Evolutionary conservation across 2,113 vertebrate species (phyloP), one percentile per base, ranked within the genome.

Genomic region (Corvus cornix): DNA sequence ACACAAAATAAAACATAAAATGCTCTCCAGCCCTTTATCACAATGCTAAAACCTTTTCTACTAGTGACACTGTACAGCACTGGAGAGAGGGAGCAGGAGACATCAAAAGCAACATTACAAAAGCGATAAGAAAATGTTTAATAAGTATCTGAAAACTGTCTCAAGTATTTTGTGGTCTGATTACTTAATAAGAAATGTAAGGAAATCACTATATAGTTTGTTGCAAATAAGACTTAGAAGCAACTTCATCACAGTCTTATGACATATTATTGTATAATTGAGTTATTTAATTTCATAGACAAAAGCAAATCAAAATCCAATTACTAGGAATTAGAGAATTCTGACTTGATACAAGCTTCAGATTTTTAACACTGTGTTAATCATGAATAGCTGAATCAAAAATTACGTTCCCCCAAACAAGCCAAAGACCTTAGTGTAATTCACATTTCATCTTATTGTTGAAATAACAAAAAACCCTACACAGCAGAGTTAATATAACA

Each of bases 351-450:
- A 73, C 74, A 80, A 63, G 7, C 13, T 87, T 86, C 37, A 60
- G 13, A 53, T 81, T 70, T 89, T 89, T 76, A 70, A 70, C 5
- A 20, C 3, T 37, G 6, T 63, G 7, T 35, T 86, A 72, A 43
- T 76, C 10, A 28, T 10, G 8, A 90, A 62, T 8, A 67, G 4
- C 15, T 69, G 44, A 84, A 81, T 56, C 3, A 14, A 75, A 63
- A 90, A 59, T 10, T 63, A 49, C 2, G 0, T 22, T 33, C 14
- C 2, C 7, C 9, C 2, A 24, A 56, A 68, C 16, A 49, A 48
- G 3, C 10, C 17, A 26, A 39, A 60, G 90, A 37, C 3, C 9
- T 16, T 56, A 23, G 11, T 35, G 11, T 17, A 82, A 94, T 73
- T 24, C 11, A 33, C 24, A 60, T 41, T 87, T 95, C 7, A 60